Base-by-base conservation (phyloP, 2,797 vertebrate genomes). In the Heterohyrax brucei region DNA sequence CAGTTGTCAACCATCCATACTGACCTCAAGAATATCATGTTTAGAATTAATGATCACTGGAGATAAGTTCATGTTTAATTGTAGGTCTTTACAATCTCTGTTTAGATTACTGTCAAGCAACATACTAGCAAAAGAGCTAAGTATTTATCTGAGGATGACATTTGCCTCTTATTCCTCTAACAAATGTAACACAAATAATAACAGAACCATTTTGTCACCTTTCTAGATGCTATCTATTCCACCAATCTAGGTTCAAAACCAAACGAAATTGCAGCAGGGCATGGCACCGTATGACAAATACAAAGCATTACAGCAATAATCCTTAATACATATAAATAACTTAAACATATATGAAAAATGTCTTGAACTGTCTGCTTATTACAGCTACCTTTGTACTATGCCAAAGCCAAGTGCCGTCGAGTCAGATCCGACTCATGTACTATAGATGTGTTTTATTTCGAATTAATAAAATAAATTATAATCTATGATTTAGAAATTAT, bases 1-100 rank as follows among this genome's bases (percentile, higher is more conserved):
- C 79, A 87, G 2, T 56, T 92, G 22, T 62, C 62, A 84, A 2
- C 84, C 39, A 28, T 59, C 56, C 68, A 56, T 64, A 50, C 2
- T 87, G 94, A 96, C 96, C 95, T 95, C 79, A 46, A 91, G 62
- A 96, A 76, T 90, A 83, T 84, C 94, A 85, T 64, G 56, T 95
- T 87, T 85, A 81, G 96, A 95, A 95, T 93, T 96, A 93, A 94
- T 77, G 46, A 80, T 62, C 82, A 90, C 61, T 2, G 66, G 64
- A 33, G 30, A 82, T 66, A 26, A 19, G 77, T 19, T 39, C 5
- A 64, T 59, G n/a, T 79, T 79, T 87, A 92, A 86, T 28, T 56
- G n/a, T 10, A 4, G 70, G 75, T 88, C 22, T 89, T 59, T 46
- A 56, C 6, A 62, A 9, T 56, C 24, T 64, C 7, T 59, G 89